Evolutionary conservation across 2,888 invertebrate genomes (phyloP).

Genomic region (Clostera curtula): DNA sequence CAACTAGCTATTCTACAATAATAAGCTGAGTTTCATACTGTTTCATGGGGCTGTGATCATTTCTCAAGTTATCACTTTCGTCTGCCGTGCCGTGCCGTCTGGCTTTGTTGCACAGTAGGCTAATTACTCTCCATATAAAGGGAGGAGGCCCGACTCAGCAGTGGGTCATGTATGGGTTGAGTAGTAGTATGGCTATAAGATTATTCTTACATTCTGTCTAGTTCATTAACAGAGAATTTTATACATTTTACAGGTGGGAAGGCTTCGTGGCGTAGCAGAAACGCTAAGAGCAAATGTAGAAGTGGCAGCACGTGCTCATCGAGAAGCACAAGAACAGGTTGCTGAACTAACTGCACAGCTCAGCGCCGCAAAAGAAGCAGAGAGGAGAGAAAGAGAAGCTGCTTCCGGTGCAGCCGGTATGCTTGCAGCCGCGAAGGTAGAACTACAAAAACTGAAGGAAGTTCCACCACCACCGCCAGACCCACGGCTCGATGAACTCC

Average conservation of each 20-base stretch:
- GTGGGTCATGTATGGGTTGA: too few species aligned
- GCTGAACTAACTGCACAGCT: conserved; percentile 64
- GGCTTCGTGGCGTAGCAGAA: conserved; percentile 71
- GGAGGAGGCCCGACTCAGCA: too few species aligned
- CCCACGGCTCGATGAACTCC: conserved; percentile 83
- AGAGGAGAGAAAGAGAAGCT: conserved; percentile 67
- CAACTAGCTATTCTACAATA: too few species aligned
- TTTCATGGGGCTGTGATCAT: too few species aligned
- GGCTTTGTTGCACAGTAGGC: too few species aligned
- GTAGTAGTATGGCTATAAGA: too few species aligned
- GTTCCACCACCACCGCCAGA: conserved; percentile 80
- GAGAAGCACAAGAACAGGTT: conserved; percentile 70
- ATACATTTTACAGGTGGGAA: conserved; percentile 44
- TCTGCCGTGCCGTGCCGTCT: too few species aligned
- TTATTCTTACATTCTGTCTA: too few species aligned
- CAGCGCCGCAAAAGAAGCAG: conserved; percentile 61
- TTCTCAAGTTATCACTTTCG: too few species aligned
- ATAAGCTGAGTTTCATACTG: too few species aligned
- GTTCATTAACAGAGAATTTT: background rate
- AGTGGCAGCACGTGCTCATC: conserved; percentile 66
- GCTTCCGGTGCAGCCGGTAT: conserved; percentile 72
- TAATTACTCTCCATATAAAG: too few species aligned
- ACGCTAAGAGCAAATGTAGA: conserved; percentile 76
- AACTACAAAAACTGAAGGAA: conserved; percentile 78
- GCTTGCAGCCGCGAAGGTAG: conserved; percentile 79